phyloP scores from a whole-genome alignment of 2,888 invertebrate genomes.

The Melitaea athalia region DNA sequence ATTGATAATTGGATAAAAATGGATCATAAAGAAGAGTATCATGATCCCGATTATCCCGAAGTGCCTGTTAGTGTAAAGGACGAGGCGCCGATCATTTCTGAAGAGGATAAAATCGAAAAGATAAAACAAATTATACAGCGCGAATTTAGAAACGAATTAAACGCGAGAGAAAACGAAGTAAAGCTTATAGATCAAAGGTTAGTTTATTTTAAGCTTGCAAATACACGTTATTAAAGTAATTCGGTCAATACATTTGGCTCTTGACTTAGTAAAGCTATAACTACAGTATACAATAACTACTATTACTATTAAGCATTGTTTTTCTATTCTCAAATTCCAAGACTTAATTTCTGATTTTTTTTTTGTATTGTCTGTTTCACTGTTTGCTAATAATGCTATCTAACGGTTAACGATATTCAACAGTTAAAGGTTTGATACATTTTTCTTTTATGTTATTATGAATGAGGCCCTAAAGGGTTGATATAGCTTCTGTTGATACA shows the following conservation, averaged over 20 bases:
- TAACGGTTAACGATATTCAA: no score
- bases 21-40: constrained; percentile 78
- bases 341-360: no score
- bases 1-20: constrained; percentile 46
- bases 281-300: background rate
- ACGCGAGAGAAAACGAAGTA: constrained; percentile 86
- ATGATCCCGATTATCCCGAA: constrained; percentile 83
- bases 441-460: no score
- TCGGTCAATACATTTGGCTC: background rate
- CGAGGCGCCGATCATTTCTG: constrained; percentile 50
- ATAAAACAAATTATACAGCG: constrained; percentile 85
- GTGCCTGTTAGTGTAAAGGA: constrained; percentile 52
- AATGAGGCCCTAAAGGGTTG: no score
- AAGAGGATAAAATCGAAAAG: constrained; percentile 73
- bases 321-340: background rate
- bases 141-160: constrained; percentile 88
- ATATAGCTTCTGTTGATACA: no score
- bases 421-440: no score
- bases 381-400: no score
- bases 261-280: constrained; percentile 2
- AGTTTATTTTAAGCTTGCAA: constrained; percentile 45
- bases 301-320: constrained; percentile 14
- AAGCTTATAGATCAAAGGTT: constrained; percentile 86
- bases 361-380: no score
- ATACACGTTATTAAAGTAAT: constrained; percentile 5